These are phyloP conservation scores for Coelopa frigida DNA, from an alignment of 1,140 invertebrate genomes.

Conservation along the genomic window DNA sequence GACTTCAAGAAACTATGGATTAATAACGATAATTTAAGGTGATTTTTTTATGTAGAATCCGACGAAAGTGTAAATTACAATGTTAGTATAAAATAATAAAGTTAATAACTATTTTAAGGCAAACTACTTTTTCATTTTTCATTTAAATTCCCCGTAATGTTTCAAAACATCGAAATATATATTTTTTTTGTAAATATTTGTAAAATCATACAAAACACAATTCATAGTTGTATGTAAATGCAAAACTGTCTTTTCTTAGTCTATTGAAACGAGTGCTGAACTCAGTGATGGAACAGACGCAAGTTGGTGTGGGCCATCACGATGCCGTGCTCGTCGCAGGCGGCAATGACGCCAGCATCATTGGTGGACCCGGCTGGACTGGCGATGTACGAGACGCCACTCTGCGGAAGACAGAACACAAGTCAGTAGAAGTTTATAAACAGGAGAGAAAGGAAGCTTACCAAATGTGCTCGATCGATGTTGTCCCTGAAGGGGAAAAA, in stretches of 20 bases:
- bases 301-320: constrained; percentile 83
- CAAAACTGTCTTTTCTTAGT: background rate
- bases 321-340: constrained; percentile 89
- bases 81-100: too few relatives aligned
- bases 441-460: constrained; percentile 42
- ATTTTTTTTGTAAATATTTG: constrained; percentile 2
- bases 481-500: constrained; percentile 99
- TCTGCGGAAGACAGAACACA: constrained; percentile 55
- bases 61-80: too few relatives aligned
- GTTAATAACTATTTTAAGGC: too few relatives aligned
- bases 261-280: background rate
- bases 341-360: constrained; percentile 81
- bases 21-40: too few relatives aligned
- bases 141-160: constrained; percentile 3
- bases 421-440: background rate
- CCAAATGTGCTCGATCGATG: constrained; percentile 86
- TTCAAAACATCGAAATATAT: constrained; percentile 1
- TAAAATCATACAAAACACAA: background rate
- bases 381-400: constrained; percentile 87
- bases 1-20: too few relatives aligned
- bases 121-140: constrained; percentile 2
- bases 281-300: constrained; percentile 93
- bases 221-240: background rate
- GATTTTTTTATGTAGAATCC: background rate
- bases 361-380: constrained; percentile 92